Percentiles rank a stretch among this genome's conserved stretches.
Evolutionary conservation across 1,140 invertebrate genomes (phyloP).

Genomic region (Drosophila fuyamai): DNA sequence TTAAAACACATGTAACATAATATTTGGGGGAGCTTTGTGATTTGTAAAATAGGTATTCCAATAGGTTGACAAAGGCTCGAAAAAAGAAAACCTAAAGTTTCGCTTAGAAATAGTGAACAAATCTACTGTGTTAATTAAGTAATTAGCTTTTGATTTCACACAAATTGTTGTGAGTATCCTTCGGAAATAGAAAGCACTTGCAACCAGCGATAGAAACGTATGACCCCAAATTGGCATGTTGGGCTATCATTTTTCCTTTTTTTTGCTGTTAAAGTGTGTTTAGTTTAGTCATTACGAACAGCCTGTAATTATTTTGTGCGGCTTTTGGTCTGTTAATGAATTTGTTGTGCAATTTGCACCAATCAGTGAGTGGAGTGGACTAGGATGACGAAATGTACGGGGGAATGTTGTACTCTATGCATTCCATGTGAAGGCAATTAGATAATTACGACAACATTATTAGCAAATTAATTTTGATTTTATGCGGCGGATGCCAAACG

Average conservation of each 20-base stretch:
- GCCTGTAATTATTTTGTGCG: constrained; percentile 44
- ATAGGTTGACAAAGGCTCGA: too few species aligned
- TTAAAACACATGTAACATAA: too few species aligned
- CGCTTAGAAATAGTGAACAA: too few species aligned
- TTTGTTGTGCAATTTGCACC: constrained; percentile 43
- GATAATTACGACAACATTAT: constrained; percentile 68
- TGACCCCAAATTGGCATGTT: background rate
- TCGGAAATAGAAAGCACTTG: background rate
- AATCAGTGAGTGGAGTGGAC: background rate
- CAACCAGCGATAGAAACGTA: background rate
- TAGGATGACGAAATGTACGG: background rate
- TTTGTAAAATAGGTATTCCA: too few species aligned
- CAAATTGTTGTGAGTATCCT: background rate
- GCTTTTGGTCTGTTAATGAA: constrained; percentile 45
- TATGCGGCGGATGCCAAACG: constrained; percentile 43
- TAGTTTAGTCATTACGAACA: constrained; percentile 26
- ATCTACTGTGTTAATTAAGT: background rate
- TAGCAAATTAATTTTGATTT: constrained; percentile 70
- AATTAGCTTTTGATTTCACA: background rate
- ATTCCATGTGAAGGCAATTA: constrained; percentile 45
- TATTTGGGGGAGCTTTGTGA: too few species aligned
- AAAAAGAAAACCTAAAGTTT: too few species aligned
- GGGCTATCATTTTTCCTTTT: background rate
- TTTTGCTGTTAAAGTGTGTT: constrained; percentile 1
- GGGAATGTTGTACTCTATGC: constrained; percentile 3